These are phyloP conservation scores for Corvus hawaiiensis DNA, from an alignment of 2,113 vertebrate genomes.

Conservation along the genomic window DNA sequence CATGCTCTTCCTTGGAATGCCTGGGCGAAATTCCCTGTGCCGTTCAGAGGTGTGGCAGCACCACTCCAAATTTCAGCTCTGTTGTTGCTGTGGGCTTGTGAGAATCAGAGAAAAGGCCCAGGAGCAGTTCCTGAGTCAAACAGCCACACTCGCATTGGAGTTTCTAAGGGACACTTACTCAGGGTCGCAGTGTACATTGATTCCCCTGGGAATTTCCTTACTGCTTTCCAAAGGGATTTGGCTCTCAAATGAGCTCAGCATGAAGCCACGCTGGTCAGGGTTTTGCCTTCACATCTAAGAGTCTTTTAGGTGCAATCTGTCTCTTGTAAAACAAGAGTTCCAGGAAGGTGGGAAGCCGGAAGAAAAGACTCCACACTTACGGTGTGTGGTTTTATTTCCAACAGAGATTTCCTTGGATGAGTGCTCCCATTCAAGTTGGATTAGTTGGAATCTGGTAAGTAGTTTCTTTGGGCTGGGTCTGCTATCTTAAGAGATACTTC, in stretches of 20 bases:
- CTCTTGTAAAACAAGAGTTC: not conserved
- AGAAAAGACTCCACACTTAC: not conserved
- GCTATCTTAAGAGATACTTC: not conserved
- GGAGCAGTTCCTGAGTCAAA: not conserved
- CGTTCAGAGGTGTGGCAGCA: not conserved
- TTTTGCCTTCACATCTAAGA: not conserved
- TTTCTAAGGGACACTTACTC: not conserved
- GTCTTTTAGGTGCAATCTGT: not conserved
- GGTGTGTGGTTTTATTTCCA: not conserved
- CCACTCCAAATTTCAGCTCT: too few relatives aligned
- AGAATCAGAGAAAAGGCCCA: not conserved
- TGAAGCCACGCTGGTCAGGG: not conserved
- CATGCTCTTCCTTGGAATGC: not conserved
- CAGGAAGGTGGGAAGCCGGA: not conserved
- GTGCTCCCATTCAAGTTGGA: constrained; percentile 94
- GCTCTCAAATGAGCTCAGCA: not conserved
- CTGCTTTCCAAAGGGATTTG: not conserved
- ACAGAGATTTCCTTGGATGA: constrained; percentile 96
- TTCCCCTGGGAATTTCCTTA: not conserved
- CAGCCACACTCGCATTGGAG: accelerated
- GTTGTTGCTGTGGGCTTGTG: accelerated
- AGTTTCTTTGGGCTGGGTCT: not conserved
- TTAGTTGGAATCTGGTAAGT: constrained; percentile 93
- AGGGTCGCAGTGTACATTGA: not conserved
- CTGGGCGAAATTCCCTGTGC: not conserved